Evolutionary conservation across 2,797 vertebrate species (phyloP).

Genomic region (Peromyscus eremicus): DNA sequence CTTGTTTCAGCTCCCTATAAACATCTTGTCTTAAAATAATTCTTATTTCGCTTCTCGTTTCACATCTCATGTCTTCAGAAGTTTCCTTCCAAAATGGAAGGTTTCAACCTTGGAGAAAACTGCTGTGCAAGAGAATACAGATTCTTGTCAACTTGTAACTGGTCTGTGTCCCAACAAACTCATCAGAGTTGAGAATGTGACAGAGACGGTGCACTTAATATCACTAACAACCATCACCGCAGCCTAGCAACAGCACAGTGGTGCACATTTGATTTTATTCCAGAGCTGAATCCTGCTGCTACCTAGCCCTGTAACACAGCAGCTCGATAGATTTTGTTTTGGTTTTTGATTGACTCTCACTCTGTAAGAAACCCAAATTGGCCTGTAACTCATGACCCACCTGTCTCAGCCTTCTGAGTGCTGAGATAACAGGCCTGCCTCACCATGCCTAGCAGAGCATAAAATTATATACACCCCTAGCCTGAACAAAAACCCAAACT

Average conservation of each 20-base stretch:
- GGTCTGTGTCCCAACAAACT: not conserved
- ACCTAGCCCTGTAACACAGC: not conserved
- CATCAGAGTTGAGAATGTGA: not conserved
- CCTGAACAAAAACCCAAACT: not conserved
- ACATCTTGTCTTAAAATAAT: not conserved
- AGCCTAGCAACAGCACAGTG: not conserved
- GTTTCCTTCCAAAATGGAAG: not conserved
- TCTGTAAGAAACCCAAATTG: not conserved
- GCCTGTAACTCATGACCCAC: not conserved
- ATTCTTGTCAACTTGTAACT: not conserved
- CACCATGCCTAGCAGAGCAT: not conserved
- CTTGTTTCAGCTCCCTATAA: not conserved
- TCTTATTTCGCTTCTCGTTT: not conserved
- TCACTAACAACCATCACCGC: not conserved
- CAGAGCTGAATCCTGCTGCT: not conserved
- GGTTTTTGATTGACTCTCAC: not conserved
- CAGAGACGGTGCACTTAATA: not conserved
- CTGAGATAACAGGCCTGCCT: not conserved
- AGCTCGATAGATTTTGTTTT: no score
- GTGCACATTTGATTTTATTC: not conserved
- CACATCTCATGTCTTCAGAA: not conserved
- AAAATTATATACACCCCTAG: not conserved
- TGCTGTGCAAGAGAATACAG: not conserved
- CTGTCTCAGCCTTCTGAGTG: no score
- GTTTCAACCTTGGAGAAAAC: not conserved